Evolutionary conservation across 2,113 vertebrate species (phyloP), one percentile per base, ranked within the genome.

Genomic region (Amia ocellicauda): DNA sequence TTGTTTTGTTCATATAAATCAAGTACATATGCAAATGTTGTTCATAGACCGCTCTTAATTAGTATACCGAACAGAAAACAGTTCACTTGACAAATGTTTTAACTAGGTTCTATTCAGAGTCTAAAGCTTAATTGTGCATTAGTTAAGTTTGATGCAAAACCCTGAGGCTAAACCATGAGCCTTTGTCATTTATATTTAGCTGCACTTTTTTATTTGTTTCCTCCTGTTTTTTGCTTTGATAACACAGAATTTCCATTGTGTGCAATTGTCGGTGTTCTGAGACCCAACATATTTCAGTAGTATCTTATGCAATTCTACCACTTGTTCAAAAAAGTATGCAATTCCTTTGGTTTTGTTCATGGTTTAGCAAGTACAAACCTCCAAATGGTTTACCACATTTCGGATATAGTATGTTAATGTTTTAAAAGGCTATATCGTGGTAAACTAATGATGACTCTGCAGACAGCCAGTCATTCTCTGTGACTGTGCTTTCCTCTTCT

Each of bases 1-100:
- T 86, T 85, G 83, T 90, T 85, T 83, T 80, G 67, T 78, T 79
- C 67, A 71, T 82, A 75, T 83, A 78, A 78, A 80, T 86, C 80
- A 86, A 87, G 86, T 81, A 87, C 72, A 76, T 78, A 80, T 66
- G 70, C 76, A 83, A 78, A 74, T 68, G 58, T 63, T 76, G 75
- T 77, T 70, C 69, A 64, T 74, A 60, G 80, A 76, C 80, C 71
- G 80, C 74, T 81, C 81, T 80, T 89, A 89, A 88, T 90, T 88
- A 88, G 84, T 61, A 55, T 52, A 66, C 70, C 71, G 75, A 83
- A 79, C 78, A 83, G 79, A 80, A 75, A 85, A 83, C 74, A 62
- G 79, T 80, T 86, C 77, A 78, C 84, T 81, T 88, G 88, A 87
- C 79, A 86, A 88, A 88, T 87, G 83, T 84, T 90, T 89, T 85